phyloP scores from a whole-genome alignment of 2,113 vertebrate genomes.

The Podocnemis expansa region DNA sequence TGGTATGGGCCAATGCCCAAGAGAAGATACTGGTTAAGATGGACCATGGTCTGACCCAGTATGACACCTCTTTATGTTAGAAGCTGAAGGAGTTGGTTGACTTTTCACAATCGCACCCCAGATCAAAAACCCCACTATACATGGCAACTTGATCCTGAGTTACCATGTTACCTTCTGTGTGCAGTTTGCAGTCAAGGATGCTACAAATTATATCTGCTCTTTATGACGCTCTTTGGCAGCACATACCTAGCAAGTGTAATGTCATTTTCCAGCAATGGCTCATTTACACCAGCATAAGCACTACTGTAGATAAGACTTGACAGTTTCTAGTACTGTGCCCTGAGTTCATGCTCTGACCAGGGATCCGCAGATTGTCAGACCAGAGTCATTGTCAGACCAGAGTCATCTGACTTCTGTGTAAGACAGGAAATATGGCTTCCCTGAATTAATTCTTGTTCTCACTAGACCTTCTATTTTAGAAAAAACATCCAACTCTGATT shows the following conservation, averaged over 20 bases:
- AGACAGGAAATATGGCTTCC: too few species aligned
- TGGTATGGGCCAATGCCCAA: too few species aligned
- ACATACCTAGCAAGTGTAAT: neutral
- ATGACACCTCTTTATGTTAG: too few species aligned
- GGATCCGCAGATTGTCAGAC: neutral
- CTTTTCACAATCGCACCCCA: too few species aligned
- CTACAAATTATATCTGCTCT: neutral
- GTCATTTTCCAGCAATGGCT: rapidly evolving
- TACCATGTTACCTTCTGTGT: neutral
- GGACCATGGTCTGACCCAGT: too few species aligned
- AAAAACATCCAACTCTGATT: too few species aligned
- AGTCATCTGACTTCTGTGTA: too few species aligned
- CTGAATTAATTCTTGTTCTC: too few species aligned
- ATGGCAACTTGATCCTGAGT: neutral
- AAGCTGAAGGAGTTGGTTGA: too few species aligned
- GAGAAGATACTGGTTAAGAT: too few species aligned
- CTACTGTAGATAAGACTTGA: rapidly evolving
- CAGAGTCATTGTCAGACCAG: neutral
- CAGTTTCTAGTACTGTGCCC: neutral
- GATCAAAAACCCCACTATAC: neutral
- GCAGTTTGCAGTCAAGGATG: too few species aligned
- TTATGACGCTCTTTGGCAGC: neutral
- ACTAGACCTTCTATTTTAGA: too few species aligned
- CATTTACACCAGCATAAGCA: rapidly evolving
- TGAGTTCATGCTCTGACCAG: neutral